Evolutionary conservation across 2,797 vertebrate genomes (phyloP).

Genomic region (Siniperca scherzeri): DNA sequence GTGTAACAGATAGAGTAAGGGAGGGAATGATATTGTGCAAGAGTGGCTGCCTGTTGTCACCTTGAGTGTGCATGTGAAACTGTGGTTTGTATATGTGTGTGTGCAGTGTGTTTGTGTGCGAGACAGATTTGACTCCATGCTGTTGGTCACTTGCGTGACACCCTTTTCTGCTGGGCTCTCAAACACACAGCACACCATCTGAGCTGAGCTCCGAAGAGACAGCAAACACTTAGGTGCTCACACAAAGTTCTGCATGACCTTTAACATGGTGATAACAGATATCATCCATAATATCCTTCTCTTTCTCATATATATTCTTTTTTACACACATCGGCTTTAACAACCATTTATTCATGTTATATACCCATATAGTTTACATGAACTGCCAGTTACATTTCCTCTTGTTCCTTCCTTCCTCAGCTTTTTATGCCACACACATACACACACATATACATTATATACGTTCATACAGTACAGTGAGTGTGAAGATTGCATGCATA

Average conservation of each 20-base stretch:
- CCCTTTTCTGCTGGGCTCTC: constrained; percentile 33
- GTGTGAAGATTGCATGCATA: constrained; percentile 41
- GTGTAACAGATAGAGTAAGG: constrained; percentile 40
- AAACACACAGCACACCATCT: constrained; percentile 13
- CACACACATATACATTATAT: background rate
- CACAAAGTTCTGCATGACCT: constrained; percentile 44
- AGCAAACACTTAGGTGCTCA: constrained; percentile 11
- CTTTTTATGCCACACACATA: background rate
- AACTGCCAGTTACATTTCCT: constrained; percentile 3
- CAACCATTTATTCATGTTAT: background rate
- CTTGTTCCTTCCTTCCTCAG: background rate
- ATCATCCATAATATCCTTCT: constrained; percentile 31
- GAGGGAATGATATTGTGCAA: constrained; percentile 38
- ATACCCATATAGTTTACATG: background rate
- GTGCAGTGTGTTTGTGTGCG: constrained; percentile 18
- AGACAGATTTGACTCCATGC: constrained; percentile 51
- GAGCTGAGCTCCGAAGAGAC: constrained; percentile 8
- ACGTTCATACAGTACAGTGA: constrained; percentile 19
- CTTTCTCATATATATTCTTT: background rate
- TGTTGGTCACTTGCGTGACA: constrained; percentile 59
- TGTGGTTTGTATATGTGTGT: constrained; percentile 9
- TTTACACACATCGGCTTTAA: background rate
- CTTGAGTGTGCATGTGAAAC: constrained; percentile 54
- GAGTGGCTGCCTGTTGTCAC: constrained; percentile 58
- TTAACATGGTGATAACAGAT: constrained; percentile 34